Evolutionary conservation across 2,113 vertebrate species (phyloP), one percentile per base, ranked within the genome.

Genomic region (Psammodynastes pulverulentus): DNA sequence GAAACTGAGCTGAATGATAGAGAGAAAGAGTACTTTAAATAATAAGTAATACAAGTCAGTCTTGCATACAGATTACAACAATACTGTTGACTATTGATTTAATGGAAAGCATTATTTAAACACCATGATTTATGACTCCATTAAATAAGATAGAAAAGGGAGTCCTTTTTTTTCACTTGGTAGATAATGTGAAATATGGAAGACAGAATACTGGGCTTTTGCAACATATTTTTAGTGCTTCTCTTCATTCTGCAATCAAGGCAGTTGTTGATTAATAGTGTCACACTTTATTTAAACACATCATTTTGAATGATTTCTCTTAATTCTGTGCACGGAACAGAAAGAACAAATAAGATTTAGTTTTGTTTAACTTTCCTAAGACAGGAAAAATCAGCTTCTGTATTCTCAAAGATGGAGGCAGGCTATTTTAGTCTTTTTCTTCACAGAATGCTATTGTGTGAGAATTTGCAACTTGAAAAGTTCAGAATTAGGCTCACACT

Each of bases 41-140:
- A 93, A 79, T 52, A 94, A 93, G 79, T 62, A 87, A 79, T 46
- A 67, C 87, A 39, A 43, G 3, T 0, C 0, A 87, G 84, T 87
- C n/a, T 94, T 48, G 3, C 85, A 52, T 48, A 58, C 72, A 67
- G 85, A 92, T 67, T 93, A 46, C 29, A 92, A 95, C 88, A 92
- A 94, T 89, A 58, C 84, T 93, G 2, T 23, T 84, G 13, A 9
- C 62, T 92, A 2, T 39, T 67, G 29, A 89, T 93, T 90, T 93
- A 15, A 62, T 91, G 84, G 53, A 89, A 92, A 93, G 26, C 1
- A 93, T 39, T 53, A 90, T 9, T 39, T 86, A 91, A 87, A 67
- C 39, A 53, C 6, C 49, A 9, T 84, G 52, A 2, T 86, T 85
- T 94, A 93, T 51, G 45, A 85, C 13, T 51, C 3, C 90, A 91